A percentile compares a stretch with the other conserved stretches of the same genome.
These are phyloP conservation scores for Heliconius ismenius DNA, from an alignment of 2,888 invertebrate species.

Conservation along the genomic window DNA sequence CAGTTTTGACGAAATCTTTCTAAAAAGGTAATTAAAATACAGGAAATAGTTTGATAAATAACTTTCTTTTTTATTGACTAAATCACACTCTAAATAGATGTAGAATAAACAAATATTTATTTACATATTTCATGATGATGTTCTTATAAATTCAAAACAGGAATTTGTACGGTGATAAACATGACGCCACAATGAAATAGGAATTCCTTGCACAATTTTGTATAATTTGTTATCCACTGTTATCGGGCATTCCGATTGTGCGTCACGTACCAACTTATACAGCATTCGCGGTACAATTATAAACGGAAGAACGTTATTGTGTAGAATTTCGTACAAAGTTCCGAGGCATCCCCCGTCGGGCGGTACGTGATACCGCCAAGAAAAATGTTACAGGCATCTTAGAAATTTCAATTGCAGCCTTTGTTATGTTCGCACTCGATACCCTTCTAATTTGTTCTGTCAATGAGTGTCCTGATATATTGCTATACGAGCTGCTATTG, in stretches of 20 bases:
- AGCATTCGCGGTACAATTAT: constrained; percentile 66
- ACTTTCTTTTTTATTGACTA: no score
- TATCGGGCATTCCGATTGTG: constrained; percentile 47
- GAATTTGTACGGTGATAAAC: neutral
- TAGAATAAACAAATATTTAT: neutral
- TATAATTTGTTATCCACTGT: constrained; percentile 39
- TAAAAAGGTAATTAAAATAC: neutral
- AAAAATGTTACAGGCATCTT: constrained; percentile 77
- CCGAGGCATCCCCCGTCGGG: constrained; percentile 63
- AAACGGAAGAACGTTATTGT: constrained; percentile 61
- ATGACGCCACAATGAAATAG: constrained; percentile 44
- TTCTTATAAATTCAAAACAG: neutral
- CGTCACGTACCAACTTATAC: constrained; percentile 62
- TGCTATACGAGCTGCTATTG: constrained; percentile 70
- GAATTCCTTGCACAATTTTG: constrained; percentile 44
- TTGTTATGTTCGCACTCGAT: constrained; percentile 65
- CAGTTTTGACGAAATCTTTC: neutral
- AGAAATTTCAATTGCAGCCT: constrained; percentile 79
- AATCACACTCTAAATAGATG: neutral
- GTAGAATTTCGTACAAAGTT: constrained; percentile 58
- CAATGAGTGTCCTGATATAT: constrained; percentile 71
- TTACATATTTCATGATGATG: no score
- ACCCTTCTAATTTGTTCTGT: constrained; percentile 74
- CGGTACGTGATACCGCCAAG: constrained; percentile 72
- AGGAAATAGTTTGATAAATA: neutral